Evolutionary conservation across 2,888 invertebrate genomes (phyloP).

Genomic region (Eledona agricola): DNA sequence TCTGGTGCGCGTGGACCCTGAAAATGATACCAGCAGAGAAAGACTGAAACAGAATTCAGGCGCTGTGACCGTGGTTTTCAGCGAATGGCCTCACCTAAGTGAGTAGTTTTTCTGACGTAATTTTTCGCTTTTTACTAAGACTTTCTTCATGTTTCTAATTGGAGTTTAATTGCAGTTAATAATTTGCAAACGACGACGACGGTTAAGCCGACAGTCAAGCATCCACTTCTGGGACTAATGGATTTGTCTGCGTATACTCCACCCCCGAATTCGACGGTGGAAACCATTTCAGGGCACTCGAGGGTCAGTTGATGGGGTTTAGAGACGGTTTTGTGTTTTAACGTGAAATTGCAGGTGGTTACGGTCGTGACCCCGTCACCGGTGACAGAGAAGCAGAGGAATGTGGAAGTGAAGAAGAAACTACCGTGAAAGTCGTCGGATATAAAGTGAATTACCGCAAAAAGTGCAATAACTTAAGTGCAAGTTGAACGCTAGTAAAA

Average conservation of each 20-base stretch:
- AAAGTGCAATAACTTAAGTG: slow-evolving; percentile 29
- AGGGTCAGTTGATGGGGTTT: slow-evolving; percentile 64
- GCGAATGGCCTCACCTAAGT: slow-evolving; percentile 64
- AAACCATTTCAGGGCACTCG: slow-evolving; percentile 71
- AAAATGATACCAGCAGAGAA: slow-evolving; percentile 32
- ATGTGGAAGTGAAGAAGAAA: slow-evolving; percentile 28
- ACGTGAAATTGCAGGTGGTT: slow-evolving; percentile 46
- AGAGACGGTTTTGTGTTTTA: neutral
- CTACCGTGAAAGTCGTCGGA: slow-evolving; percentile 10
- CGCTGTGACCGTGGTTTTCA: slow-evolving; percentile 58
- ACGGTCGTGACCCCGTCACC: slow-evolving; percentile 50
- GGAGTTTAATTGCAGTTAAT: slow-evolving; percentile 65
- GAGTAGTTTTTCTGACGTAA: slow-evolving; percentile 47
- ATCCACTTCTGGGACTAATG: slow-evolving; percentile 65
- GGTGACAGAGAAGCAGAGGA: slow-evolving; percentile 34
- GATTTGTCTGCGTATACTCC: slow-evolving; percentile 65
- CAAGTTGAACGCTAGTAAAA: slow-evolving; percentile 18
- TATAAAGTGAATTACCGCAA: slow-evolving; percentile 8
- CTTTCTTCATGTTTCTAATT: slow-evolving; percentile 27
- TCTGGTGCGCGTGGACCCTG: slow-evolving; percentile 48
- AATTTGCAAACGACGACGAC: slow-evolving; percentile 64
- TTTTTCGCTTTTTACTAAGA: slow-evolving; percentile 12
- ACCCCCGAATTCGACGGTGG: slow-evolving; percentile 65
- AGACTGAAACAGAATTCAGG: slow-evolving; percentile 38
- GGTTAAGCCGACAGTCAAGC: slow-evolving; percentile 58